Conservation (phyloP, 2,797 vertebrate species). For the Acomys russatus region DNA sequence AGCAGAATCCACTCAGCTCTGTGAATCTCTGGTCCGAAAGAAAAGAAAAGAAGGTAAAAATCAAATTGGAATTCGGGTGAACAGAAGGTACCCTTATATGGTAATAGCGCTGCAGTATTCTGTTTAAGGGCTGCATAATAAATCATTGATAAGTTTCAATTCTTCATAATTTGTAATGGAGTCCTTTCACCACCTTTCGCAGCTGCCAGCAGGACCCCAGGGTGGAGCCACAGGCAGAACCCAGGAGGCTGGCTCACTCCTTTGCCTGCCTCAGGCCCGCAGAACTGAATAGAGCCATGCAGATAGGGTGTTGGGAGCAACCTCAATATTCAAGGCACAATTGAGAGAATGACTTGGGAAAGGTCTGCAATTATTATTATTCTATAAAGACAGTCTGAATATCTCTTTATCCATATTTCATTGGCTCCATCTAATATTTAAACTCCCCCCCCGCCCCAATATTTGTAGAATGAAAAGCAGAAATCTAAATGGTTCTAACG, state of each 20-base stretch:
- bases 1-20: constrained; percentile 34
- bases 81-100: constrained; percentile 7
- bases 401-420: constrained; percentile 78
- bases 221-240: background rate
- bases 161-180: constrained; percentile 64
- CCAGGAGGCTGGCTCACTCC: background rate
- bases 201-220: constrained; percentile 4
- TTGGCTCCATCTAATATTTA: constrained; percentile 80
- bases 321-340: constrained; percentile 19
- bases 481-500: constrained; percentile 67
- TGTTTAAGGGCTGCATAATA: constrained; percentile 36
- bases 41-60: background rate
- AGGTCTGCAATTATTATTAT: constrained; percentile 49
- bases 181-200: background rate
- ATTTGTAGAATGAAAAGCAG: constrained; percentile 71
- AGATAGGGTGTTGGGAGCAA: background rate
- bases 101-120: constrained; percentile 40
- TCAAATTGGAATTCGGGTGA: constrained; percentile 5
- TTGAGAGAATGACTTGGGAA: constrained; percentile 43
- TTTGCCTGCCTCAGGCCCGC: background rate
- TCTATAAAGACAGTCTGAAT: constrained; percentile 59
- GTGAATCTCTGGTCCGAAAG: background rate
- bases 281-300: background rate
- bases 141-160: constrained; percentile 57
- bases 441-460: constrained; percentile 68